Conservation (phyloP, 2,888 invertebrate species). For the Suillia variegata region DNA sequence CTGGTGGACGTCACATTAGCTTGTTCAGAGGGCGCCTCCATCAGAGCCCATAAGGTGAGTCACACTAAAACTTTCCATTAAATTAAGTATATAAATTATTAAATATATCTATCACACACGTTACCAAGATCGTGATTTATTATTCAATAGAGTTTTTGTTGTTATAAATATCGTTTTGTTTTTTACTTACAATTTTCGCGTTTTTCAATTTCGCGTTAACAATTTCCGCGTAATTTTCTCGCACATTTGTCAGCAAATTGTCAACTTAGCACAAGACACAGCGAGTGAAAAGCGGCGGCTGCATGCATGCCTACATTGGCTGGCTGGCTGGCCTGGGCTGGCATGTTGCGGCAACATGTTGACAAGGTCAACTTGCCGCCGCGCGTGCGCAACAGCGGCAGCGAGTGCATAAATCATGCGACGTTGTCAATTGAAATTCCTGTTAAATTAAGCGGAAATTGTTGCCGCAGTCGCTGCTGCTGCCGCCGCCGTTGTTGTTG, state of each 20-base stretch:
- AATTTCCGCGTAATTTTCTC: not conserved
- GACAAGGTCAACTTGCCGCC: slow-evolving; percentile 46
- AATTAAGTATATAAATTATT: not conserved
- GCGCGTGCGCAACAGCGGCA: slow-evolving; percentile 12
- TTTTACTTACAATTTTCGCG: slow-evolving; percentile 37
- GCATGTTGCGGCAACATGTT: slow-evolving; percentile 45
- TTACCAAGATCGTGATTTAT: too few species aligned
- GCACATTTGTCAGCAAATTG: slow-evolving; percentile 55
- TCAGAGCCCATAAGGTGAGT: slow-evolving; percentile 86
- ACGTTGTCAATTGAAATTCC: slow-evolving; percentile 54
- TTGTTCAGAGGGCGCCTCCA: slow-evolving; percentile 93
- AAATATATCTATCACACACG: not conserved
- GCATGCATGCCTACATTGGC: slow-evolving; percentile 21
- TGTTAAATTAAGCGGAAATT: slow-evolving; percentile 57
- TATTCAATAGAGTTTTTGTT: not conserved
- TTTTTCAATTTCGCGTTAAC: too few species aligned
- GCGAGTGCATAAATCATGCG: slow-evolving; percentile 47
- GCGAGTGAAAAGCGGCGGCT: too few species aligned
- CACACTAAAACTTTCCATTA: not conserved
- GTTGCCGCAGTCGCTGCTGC: not conserved
- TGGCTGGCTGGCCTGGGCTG: slow-evolving; percentile 26
- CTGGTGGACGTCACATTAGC: slow-evolving; percentile 95
- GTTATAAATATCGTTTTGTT: too few species aligned
- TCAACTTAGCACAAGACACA: slow-evolving; percentile 47
- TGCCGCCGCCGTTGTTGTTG: slow-evolving; percentile 23